A percentile compares a stretch with the other conserved stretches of the same genome.
These are phyloP conservation scores for Palaemon carinicauda DNA, from an alignment of 1,140 invertebrate species.

Conservation along the genomic window DNA sequence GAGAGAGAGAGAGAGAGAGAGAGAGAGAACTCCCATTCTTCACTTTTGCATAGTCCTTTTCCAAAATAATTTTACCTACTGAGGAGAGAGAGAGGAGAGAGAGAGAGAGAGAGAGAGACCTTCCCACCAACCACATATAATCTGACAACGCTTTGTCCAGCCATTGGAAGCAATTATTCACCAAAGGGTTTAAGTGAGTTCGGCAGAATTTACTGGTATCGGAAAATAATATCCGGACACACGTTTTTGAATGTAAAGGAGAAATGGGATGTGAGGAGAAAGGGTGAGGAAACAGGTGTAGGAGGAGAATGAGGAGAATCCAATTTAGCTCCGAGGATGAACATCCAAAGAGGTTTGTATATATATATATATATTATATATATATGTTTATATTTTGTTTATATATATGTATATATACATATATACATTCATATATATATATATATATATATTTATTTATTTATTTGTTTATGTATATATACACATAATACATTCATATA, in stretches of 20 bases:
- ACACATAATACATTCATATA: no score
- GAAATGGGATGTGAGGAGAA: background rate
- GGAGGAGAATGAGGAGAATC: background rate
- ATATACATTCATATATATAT: no score
- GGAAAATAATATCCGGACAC: background rate
- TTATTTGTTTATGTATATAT: no score
- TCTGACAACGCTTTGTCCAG: background rate
- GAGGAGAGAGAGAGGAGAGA: conserved; percentile 9
- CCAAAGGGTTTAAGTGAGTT: background rate
- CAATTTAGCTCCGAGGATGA: no score
- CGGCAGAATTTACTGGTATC: background rate
- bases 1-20: conserved; percentile 15
- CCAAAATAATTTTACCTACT: no score
- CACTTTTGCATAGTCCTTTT: no score
- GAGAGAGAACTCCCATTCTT: background rate
- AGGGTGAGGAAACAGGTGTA: background rate
- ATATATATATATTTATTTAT: no score
- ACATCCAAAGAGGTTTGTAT: no score
- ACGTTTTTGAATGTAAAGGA: background rate
- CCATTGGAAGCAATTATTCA: background rate
- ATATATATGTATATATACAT: no score
- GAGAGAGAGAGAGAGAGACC: background rate
- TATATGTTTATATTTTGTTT: no score
- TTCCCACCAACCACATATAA: background rate
- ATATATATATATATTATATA: no score